Evolutionary conservation across 2,113 vertebrate species (phyloP).

Genomic region (Catharus minimus): DNA sequence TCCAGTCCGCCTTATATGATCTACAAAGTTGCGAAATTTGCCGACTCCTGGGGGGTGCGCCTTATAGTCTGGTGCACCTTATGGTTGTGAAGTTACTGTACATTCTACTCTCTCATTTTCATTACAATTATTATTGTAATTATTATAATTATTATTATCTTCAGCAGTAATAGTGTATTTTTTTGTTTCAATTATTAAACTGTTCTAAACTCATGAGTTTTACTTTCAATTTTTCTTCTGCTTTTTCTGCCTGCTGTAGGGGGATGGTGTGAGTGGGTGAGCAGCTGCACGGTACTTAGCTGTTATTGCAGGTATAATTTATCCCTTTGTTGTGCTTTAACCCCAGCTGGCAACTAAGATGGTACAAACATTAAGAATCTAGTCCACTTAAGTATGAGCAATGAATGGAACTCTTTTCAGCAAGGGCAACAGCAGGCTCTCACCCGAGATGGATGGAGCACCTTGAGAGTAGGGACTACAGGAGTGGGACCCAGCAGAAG

Average conservation of each 20-base stretch:
- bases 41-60: no score
- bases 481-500: not conserved
- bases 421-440: not conserved
- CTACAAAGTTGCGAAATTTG: no score
- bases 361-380: not conserved
- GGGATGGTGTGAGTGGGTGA: not conserved
- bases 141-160: not conserved
- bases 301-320: not conserved
- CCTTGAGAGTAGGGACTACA: not conserved
- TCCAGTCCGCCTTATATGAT: no score
- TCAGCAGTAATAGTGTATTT: not conserved
- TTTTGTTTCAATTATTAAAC: not conserved
- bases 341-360: not conserved
- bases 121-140: not conserved
- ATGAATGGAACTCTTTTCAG: not conserved
- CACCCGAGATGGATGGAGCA: not conserved
- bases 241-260: not conserved
- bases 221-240: not conserved
- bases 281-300: not conserved
- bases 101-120: not conserved
- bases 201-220: not conserved
- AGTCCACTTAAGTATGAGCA: not conserved
- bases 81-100: no score
- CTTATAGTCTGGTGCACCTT: no score
- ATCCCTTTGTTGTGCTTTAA: not conserved